Percentiles rank a stretch among this genome's conserved stretches.
Conservation (phyloP, 2,888 invertebrate species). For the Caradrina clavipalpis region DNA sequence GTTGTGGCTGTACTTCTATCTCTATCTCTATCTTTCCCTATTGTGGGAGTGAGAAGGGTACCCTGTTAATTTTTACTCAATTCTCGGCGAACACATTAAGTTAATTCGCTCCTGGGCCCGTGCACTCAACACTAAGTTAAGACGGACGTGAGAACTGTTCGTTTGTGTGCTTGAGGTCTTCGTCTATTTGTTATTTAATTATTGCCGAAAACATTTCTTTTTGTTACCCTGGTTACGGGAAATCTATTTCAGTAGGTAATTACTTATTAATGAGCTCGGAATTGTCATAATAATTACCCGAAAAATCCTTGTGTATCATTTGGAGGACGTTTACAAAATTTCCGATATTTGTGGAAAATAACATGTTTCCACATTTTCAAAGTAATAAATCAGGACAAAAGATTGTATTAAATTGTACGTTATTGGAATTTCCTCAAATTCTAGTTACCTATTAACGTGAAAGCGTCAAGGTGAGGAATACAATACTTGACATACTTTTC, state of each 20-base stretch:
- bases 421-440: constrained; percentile 13
- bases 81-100: constrained; percentile 77
- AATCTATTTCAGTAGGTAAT: constrained; percentile 7
- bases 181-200: constrained; percentile 69
- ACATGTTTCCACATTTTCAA: neutral
- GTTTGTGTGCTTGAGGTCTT: constrained; percentile 64
- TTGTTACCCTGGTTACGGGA: neutral
- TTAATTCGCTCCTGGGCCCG: constrained; percentile 75
- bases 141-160: constrained; percentile 61
- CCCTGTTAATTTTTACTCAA: constrained; percentile 75
- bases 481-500: constrained; percentile 28
- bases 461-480: constrained; percentile 6
- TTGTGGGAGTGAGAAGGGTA: constrained; percentile 50
- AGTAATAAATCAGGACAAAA: neutral
- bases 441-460: constrained; percentile 1
- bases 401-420: neutral
- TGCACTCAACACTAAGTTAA: constrained; percentile 74
- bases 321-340: neutral
- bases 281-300: neutral
- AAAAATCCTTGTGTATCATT: neutral
- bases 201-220: constrained; percentile 48
- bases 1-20: constrained; percentile 41
- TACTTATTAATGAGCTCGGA: neutral
- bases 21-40: constrained; percentile 50
- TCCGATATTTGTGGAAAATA: constrained; percentile 1